Evolutionary conservation across 2,113 vertebrate genomes (phyloP), one percentile per base, ranked within the genome.

Genomic region (Pseudolaguvia tuberculata): DNA sequence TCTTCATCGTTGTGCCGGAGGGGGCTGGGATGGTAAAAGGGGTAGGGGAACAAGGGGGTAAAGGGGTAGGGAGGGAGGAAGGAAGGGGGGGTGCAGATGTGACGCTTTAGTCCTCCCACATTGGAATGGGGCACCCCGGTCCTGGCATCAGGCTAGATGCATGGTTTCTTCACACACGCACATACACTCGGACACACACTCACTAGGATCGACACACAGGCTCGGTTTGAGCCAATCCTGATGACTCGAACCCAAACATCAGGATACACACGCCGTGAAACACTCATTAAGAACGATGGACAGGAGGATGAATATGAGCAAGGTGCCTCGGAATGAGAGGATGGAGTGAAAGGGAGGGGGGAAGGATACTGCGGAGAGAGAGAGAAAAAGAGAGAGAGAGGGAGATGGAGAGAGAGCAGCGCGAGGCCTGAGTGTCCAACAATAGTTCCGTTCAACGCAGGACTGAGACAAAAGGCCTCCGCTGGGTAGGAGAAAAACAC

Each of bases 191-290:
- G 39, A 61, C 39, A 52, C 76, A 67, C 79, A 61, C 75, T 14
- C 69, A 62, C 61, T 50, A 52, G 68, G 72, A 73, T 31, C 39
- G 72, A 79, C 55, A 75, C 66, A 62, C 70, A 62, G 75, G 25
- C 93, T 93, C 92, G 92, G 93, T 93, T 94, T 92, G 92, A 92
- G 89, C 92, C 90, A 91, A 88, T 88, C 91, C 92, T 87, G 78
- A 86, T 86, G 91, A 93, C 87, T 87, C 88, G 88, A 88, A 89
- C 93, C 91, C 90, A 89, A 87, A 94, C 92, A 95, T 93, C 93
- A 94, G 92, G 93, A 93, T 93, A 93, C 93, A 92, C 88, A 92
- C 84, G 90, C 91, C 85, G 89, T 91, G 89, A 88, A 91, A 93
- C 91, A 92, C 93, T 92, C 93, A 93, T 90, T 89, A 86, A 67